phyloP scores from a whole-genome alignment of 2,113 vertebrate genomes.

The Tricholaema leucomelas region DNA sequence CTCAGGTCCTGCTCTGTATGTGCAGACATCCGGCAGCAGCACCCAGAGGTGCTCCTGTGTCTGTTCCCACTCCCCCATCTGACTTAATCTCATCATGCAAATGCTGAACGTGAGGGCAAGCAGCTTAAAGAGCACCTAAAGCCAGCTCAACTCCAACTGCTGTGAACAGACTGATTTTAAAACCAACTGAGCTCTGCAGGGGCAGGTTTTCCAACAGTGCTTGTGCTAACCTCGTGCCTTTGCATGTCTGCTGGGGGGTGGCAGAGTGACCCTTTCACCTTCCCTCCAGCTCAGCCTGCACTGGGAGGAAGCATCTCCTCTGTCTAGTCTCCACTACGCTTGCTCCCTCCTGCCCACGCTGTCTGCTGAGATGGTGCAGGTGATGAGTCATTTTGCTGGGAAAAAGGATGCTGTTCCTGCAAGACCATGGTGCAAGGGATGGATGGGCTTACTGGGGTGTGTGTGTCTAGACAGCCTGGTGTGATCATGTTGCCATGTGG shows the following conservation, averaged over 20 bases:
- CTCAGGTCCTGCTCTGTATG: too few species aligned
- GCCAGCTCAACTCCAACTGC: background rate
- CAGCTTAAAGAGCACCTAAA: background rate
- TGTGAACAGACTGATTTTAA: background rate
- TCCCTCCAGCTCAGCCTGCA: background rate
- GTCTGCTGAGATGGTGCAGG: fast-evolving
- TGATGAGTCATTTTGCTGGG: background rate
- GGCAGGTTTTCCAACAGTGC: background rate
- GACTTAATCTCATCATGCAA: background rate
- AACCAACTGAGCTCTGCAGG: background rate
- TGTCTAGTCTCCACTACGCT: fast-evolving
- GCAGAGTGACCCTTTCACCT: too few species aligned
- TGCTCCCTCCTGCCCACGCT: fast-evolving
- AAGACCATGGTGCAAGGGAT: background rate
- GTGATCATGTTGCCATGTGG: background rate
- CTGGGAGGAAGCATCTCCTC: too few species aligned
- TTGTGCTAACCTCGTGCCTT: background rate
- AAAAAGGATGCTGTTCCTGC: background rate
- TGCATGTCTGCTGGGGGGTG: fast-evolving
- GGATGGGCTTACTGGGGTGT: background rate
- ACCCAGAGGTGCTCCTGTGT: background rate
- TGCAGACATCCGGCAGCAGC: background rate
- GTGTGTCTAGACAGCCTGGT: background rate
- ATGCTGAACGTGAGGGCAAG: background rate
- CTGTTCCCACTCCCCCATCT: background rate